phyloP scores from a whole-genome alignment of 2,797 vertebrate genomes.

The Trematomus bernacchii region DNA sequence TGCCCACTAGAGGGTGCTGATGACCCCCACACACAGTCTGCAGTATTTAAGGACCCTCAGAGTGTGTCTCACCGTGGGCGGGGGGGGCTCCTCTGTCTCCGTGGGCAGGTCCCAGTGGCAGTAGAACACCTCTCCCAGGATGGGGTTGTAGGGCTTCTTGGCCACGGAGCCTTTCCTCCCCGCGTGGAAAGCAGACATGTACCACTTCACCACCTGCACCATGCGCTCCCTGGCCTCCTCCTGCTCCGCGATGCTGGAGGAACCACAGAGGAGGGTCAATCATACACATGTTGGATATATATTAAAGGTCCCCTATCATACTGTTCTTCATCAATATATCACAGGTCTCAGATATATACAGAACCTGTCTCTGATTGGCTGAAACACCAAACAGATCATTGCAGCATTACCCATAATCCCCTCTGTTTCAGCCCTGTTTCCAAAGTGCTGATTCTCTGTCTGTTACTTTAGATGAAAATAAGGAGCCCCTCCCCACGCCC shows the following conservation, averaged over 20 bases:
- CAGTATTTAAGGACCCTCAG: background rate
- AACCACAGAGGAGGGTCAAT: slow-evolving; percentile 3
- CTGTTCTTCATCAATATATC: no score
- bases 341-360: no score
- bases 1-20: no score
- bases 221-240: slow-evolving; percentile 94
- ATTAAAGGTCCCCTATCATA: no score
- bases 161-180: slow-evolving; percentile 96
- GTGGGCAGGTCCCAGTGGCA: slow-evolving; percentile 95
- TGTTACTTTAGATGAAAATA: no score
- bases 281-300: background rate
- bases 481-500: no score
- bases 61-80: slow-evolving; percentile 65
- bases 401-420: no score
- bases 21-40: no score
- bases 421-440: no score
- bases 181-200: slow-evolving; percentile 98
- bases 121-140: slow-evolving; percentile 94
- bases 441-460: no score
- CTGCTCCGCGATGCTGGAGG: slow-evolving; percentile 93
- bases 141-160: slow-evolving; percentile 94
- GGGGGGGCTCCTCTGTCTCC: slow-evolving; percentile 89
- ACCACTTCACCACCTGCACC: slow-evolving; percentile 98
- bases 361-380: no score
- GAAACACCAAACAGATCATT: no score